A percentile compares a stretch with the other conserved stretches of the same genome.
phyloP scores from a whole-genome alignment of 2,797 vertebrate species.

The Mareca strepera region DNA sequence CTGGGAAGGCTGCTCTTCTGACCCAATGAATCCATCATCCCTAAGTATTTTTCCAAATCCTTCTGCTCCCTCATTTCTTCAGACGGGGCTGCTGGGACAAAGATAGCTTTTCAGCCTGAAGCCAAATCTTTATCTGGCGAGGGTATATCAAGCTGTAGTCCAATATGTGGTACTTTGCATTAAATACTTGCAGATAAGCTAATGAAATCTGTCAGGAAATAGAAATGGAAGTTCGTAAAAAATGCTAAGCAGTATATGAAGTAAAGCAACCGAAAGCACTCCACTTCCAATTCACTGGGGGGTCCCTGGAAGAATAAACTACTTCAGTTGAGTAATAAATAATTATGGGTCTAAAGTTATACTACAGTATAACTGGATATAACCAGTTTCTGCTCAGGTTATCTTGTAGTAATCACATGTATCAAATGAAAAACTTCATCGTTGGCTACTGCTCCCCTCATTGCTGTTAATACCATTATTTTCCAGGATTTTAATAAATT shows the following conservation, averaged over 20 bases:
- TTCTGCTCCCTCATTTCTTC: background rate
- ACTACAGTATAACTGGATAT: no score
- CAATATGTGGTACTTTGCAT: background rate
- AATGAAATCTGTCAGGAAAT: background rate
- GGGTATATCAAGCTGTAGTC: background rate
- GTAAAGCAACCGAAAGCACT: background rate
- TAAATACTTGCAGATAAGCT: background rate
- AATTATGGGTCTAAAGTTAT: background rate
- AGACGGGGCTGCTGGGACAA: background rate
- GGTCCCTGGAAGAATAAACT: background rate
- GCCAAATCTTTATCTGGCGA: background rate
- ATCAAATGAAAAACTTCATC: background rate
- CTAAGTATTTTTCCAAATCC: background rate
- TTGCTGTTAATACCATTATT: background rate
- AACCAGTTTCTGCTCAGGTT: background rate
- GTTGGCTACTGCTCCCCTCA: background rate
- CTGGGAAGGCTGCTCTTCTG: background rate
- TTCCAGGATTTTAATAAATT: background rate
- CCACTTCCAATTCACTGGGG: background rate
- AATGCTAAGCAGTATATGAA: background rate
- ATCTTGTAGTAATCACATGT: background rate
- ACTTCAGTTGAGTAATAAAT: background rate
- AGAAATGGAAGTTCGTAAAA: constrained; percentile 10
- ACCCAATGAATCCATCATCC: accelerated
- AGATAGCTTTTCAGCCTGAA: background rate